Base-by-base conservation (phyloP, 2,888 invertebrate species). In the Lochmaea capreae region DNA sequence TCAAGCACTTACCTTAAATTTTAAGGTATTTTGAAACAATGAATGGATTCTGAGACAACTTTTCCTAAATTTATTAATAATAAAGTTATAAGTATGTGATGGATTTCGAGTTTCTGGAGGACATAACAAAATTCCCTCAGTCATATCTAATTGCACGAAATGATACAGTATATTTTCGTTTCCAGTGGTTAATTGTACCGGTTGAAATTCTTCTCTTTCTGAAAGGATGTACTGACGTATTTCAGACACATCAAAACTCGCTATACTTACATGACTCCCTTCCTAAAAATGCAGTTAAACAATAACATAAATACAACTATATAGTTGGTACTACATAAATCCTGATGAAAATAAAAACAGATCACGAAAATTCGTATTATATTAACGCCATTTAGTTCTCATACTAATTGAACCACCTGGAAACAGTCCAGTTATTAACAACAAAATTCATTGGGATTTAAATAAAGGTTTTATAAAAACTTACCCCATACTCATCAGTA, bases 151-250 rank as follows among this genome's bases (percentile, higher is more conserved):
- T 73, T 93, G 92, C 0, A 95, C 89, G 82, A 93, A 95, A 85
- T 95, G 93, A 83, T 94, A 93, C 72, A 95, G 85, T 11, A 92
- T 91, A 84, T 94, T 94, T 73, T 92, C 92, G 67, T 90, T 89
- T 1, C 94, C 94, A 0, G 91, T 89, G 18, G 94, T 93, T 80
- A 93, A 88, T 85, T 88, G 87, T 75, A 88, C 85, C 1, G 91
- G 90, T 54, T 90, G 86, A 58, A 91, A 89, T 72, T 91, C 90
- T 77, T 91, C 91, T 16, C 93, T 92, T 85, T 94, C 94, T 77
- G 91, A 91, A 77, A 94, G 86, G 49, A 95, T 88, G 33, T 92
- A 91, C 81, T 94, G 93, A 42, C 93, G 90, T 73, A 94, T 90
- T 82, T 94, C 94, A 0, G 92, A 89, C 82, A 93, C 88, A 79